Conservation (phyloP, 2,888 invertebrate species). For the Xanthorhoe designata region DNA sequence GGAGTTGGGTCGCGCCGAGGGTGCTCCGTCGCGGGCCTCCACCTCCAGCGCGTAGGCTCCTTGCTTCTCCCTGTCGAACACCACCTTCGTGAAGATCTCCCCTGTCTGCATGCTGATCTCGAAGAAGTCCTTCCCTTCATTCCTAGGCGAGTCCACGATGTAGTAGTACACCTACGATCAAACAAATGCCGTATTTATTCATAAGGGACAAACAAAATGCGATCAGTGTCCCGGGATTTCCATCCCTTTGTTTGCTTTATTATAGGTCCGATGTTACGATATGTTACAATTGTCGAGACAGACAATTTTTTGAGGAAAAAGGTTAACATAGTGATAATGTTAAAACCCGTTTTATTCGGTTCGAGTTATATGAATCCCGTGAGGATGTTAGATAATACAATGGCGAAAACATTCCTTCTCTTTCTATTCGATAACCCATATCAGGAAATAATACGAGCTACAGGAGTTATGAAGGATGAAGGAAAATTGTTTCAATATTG, state of each 20-base stretch:
- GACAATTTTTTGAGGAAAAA: constrained; percentile 42
- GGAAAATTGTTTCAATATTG: constrained; percentile 19
- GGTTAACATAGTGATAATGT: constrained; percentile 40
- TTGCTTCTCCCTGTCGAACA: constrained; percentile 99
- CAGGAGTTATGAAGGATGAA: constrained; percentile 4
- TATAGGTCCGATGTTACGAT: constrained; percentile 45
- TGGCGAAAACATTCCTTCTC: constrained; percentile 30
- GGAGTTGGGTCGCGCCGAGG: constrained; percentile 97
- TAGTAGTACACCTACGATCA: constrained; percentile 94
- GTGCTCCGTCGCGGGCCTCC: constrained; percentile 97
- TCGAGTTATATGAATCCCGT: constrained; percentile 34
- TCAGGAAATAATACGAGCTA: constrained; percentile 14
- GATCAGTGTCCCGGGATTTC: constrained; percentile 53
- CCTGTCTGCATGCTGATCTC: constrained; percentile 98
- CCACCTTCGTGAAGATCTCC: constrained; percentile 96
- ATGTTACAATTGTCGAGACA: constrained; percentile 42
- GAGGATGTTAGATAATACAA: constrained; percentile 35
- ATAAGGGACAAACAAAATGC: constrained; percentile 52
- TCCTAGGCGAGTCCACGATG: constrained; percentile 95
- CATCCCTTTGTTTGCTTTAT: constrained; percentile 54
- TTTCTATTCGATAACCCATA: constrained; percentile 33
- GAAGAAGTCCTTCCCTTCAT: constrained; percentile 98
- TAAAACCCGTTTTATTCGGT: constrained; percentile 35
- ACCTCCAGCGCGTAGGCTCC: constrained; percentile 98
- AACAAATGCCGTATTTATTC: constrained; percentile 56